Base-by-base conservation (phyloP, 2,113 vertebrate genomes). In the Colaptes auratus region DNA sequence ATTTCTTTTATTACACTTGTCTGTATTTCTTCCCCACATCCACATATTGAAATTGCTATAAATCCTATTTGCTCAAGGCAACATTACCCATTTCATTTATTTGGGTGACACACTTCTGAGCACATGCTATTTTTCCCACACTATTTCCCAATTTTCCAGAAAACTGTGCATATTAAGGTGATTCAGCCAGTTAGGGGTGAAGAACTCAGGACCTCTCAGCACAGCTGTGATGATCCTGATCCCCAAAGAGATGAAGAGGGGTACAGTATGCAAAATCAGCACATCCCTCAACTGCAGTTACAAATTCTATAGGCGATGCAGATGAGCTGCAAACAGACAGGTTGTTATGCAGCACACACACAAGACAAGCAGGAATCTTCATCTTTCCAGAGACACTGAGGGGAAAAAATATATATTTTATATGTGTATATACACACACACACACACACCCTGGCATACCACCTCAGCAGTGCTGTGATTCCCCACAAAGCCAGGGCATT, bases 1-100 rank as follows among this genome's bases (percentile, higher is more conserved):
- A 83, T 88, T 92, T 94, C 39, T 88, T 81, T 75, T 71, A 75
- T 85, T 95, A 79, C 14, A 75, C 23, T 89, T 89, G 63, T 60
- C 11, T 6, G 44, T 75, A 79, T 87, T 92, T 94, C 66, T 7
- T 8, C 30, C 56, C 58, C 69, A 23, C 39, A 58, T 44, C 56
- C 50, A 76, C 71, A 63, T 36, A 89, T 13, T 85, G 52, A 89
- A 90, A 91, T 92, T 64, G 23, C 27, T 92, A 67, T 78, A 94
- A 96, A 95, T 87, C 58, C 44, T 65, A 10, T 58, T 90, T 91
- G 31, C 83, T 86, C 31, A 30, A 39, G n/a, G 55, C 19, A 88
- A 56, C 18, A 30, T 79, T 66, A 90, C 27, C 48, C 39, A 78
- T 72, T 82, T 78, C 48, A 88, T 86, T 93, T 66, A 72, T 69